Evolutionary conservation across 2,113 vertebrate genomes (phyloP).

Genomic region (Nymphicus hollandicus): DNA sequence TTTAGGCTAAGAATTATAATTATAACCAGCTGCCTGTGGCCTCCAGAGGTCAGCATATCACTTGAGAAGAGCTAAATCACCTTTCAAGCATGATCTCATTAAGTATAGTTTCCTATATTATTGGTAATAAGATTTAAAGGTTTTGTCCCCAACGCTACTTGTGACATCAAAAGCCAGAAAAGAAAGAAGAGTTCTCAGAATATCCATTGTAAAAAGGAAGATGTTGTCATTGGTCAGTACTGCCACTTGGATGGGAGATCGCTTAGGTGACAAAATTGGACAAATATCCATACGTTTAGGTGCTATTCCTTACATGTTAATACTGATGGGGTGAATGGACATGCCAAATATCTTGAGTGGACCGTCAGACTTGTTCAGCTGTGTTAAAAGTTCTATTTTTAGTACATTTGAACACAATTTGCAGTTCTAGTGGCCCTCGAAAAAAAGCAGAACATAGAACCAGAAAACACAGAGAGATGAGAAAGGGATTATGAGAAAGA

Average conservation of each 20-base stretch:
- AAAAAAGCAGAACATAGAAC: not conserved
- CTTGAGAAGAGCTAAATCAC: not conserved
- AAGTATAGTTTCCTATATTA: not conserved
- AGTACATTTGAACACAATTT: not conserved
- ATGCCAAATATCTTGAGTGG: not conserved
- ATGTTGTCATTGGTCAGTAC: not conserved
- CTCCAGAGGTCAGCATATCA: constrained; percentile 47
- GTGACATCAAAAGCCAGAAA: not conserved
- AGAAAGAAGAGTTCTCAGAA: not conserved
- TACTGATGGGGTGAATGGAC: not conserved
- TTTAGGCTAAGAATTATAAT: not conserved
- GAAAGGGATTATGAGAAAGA: not conserved
- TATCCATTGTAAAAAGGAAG: not conserved
- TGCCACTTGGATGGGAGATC: not conserved
- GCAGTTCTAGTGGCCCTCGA: not conserved
- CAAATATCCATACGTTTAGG: not conserved
- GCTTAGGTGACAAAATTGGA: not conserved
- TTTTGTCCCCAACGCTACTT: rapidly evolving
- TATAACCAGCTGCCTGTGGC: not conserved
- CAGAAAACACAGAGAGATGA: not conserved
- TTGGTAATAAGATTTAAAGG: not conserved
- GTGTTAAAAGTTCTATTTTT: not conserved
- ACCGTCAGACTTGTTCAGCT: not conserved
- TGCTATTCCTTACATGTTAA: not conserved
- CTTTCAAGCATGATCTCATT: not conserved